phyloP scores from a whole-genome alignment of 2,888 invertebrate genomes.

The Trachelus stipa region DNA sequence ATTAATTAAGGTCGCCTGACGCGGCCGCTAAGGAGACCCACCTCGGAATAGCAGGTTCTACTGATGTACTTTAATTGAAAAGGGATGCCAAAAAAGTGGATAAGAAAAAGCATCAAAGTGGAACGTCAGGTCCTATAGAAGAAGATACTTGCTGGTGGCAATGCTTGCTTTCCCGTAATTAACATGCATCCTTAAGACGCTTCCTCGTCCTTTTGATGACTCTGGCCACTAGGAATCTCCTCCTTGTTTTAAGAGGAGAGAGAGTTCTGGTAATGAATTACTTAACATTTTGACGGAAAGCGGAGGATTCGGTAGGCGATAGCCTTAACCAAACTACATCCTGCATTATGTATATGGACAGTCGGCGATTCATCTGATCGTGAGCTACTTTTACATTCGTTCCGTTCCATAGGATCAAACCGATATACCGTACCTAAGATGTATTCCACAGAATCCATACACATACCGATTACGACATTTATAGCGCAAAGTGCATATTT shows the following conservation, averaged over 20 bases:
- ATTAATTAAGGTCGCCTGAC: slow-evolving; percentile 35
- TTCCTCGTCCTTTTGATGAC: background rate
- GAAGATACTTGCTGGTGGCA: background rate
- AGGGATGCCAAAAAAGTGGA: background rate
- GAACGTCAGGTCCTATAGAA: background rate
- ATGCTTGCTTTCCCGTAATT: background rate
- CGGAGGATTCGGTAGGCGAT: background rate
- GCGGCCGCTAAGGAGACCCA: background rate
- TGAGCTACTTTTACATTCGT: background rate
- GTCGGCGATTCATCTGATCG: background rate
- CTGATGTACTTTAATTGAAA: background rate
- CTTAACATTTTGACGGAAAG: background rate
- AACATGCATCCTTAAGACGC: background rate
- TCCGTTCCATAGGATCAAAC: background rate
- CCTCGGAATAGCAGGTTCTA: background rate
- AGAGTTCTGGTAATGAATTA: background rate
- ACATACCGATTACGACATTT: too few relatives aligned
- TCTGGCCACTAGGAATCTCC: background rate
- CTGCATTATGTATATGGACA: background rate
- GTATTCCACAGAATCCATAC: background rate
- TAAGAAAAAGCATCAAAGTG: background rate
- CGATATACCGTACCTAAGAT: background rate
- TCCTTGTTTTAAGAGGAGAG: background rate
- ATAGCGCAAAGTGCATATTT: too few relatives aligned
- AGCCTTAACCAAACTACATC: background rate